phyloP scores from a whole-genome alignment of 1,140 invertebrate species.

The Calephelis nemesis region DNA sequence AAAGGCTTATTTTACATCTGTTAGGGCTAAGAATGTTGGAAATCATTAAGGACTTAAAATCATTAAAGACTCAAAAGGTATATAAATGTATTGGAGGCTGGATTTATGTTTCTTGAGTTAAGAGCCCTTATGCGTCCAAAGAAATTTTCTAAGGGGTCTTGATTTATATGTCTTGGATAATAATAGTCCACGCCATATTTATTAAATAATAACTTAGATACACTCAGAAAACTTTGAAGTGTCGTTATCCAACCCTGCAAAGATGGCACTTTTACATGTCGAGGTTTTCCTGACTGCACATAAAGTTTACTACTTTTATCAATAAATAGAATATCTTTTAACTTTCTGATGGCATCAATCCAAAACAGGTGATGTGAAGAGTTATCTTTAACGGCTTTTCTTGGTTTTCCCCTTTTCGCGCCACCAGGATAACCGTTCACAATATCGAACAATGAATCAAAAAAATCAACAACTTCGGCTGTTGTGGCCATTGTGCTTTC shows the following conservation, averaged over 20 bases:
- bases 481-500: neutral
- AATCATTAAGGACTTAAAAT: constrained; percentile 20
- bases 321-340: constrained; percentile 21
- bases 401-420: constrained; percentile 22
- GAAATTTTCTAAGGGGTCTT: constrained; percentile 19
- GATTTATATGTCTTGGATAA: constrained; percentile 20
- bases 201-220: constrained; percentile 30
- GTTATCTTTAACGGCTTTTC: constrained; percentile 26
- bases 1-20: too few species aligned
- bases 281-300: neutral
- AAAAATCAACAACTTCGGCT: constrained; percentile 25
- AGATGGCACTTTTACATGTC: neutral
- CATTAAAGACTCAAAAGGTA: constrained; percentile 25
- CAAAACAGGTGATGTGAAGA: constrained; percentile 24
- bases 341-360: constrained; percentile 25
- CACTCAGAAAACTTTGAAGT: constrained; percentile 27
- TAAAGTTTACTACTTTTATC: constrained; percentile 21
- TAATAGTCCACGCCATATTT: constrained; percentile 26
- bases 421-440: constrained; percentile 29
- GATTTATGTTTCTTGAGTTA: constrained; percentile 29
- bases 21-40: neutral
- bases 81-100: constrained; percentile 25
- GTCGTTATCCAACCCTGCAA: constrained; percentile 28
- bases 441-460: constrained; percentile 30
- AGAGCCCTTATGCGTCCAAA: constrained; percentile 26